A percentile compares a stretch with the other conserved stretches of the same genome.
Conservation (phyloP, 1,140 invertebrate genomes). For the Acromyrmex echinatior region DNA sequence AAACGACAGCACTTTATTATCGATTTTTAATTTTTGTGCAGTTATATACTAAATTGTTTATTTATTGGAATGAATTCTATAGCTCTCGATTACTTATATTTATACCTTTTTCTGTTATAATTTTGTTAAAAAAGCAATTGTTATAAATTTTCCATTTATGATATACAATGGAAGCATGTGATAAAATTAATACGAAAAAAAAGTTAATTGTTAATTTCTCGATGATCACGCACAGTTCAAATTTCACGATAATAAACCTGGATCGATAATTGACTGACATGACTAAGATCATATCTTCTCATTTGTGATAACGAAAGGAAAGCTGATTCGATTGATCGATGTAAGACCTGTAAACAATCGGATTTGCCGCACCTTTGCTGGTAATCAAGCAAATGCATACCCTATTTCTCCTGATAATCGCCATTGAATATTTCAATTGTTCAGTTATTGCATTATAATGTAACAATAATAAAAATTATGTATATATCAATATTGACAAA, state of each 20-base stretch:
- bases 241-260: neutral
- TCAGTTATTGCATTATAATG: neutral
- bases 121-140: neutral
- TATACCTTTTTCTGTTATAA: neutral
- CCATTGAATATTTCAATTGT: constrained; percentile 30
- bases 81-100: neutral
- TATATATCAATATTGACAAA: neutral
- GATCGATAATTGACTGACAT: constrained; percentile 10
- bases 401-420: constrained; percentile 27
- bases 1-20: neutral
- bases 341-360: constrained; percentile 14
- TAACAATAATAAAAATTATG: neutral
- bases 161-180: neutral
- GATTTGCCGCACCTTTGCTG: constrained; percentile 37
- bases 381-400: constrained; percentile 16
- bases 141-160: neutral
- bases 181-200: constrained; percentile 1
- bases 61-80: neutral
- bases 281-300: neutral
- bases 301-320: constrained; percentile 25
- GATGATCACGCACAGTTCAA: neutral
- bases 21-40: neutral
- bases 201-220: neutral
- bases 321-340: constrained; percentile 31
- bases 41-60: neutral